Evolutionary conservation across 30 jellyfish, hydroid and myxozoan species (phyloP).

Genomic region (Morbakka virulenta): DNA sequence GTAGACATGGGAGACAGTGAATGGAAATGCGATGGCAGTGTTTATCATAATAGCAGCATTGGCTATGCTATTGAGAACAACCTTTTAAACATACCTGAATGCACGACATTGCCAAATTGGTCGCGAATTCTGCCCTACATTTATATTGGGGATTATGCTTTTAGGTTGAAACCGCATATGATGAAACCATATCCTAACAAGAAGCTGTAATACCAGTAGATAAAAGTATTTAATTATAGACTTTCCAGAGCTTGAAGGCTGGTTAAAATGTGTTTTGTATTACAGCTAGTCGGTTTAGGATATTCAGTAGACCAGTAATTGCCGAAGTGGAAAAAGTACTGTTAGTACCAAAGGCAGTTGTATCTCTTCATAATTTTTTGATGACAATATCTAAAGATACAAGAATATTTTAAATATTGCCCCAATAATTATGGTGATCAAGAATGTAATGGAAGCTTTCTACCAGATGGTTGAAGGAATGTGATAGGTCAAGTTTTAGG

Average conservation of each 20-base stretch:
- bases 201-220: neutral
- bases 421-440: too few relatives aligned
- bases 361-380: conserved; percentile 45
- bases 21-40: conserved; percentile 20
- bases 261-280: conserved; percentile 42
- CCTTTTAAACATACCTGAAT: conserved; percentile 8
- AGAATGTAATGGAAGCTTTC: too few relatives aligned
- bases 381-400: too few relatives aligned
- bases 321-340: conserved; percentile 34
- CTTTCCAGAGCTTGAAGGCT: conserved; percentile 46
- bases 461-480: too few relatives aligned
- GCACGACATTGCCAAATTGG: conserved; percentile 7
- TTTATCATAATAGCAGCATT: conserved; percentile 11
- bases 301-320: conserved; percentile 52
- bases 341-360: conserved; percentile 38
- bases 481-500: too few relatives aligned
- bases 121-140: conserved; percentile 24
- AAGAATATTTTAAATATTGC: too few relatives aligned
- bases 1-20: conserved; percentile 25
- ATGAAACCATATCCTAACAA: conserved; percentile 49
- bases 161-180: conserved; percentile 25
- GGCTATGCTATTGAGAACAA: conserved; percentile 32
- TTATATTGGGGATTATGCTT: conserved; percentile 62
- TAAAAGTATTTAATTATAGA: conserved; percentile 29
- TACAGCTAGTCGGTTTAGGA: conserved; percentile 16